Evolutionary conservation across 2,797 vertebrate genomes (phyloP).

Genomic region (Sebastes jordani): DNA sequence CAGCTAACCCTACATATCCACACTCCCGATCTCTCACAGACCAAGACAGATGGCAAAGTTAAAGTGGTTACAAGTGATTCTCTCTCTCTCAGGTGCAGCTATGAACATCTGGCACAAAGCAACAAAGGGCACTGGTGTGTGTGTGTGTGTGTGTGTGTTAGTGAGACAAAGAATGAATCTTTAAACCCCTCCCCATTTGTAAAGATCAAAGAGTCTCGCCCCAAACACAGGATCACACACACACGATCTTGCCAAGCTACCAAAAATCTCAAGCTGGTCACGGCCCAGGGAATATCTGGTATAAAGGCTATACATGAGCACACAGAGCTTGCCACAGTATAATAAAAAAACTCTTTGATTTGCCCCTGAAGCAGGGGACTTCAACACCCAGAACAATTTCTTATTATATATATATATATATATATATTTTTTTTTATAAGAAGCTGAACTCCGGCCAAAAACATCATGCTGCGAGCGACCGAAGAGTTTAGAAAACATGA

Average conservation of each 20-base stretch:
- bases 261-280: conserved; percentile 25
- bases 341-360: conserved; percentile 32
- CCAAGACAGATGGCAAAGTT: neutral
- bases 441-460: conserved; percentile 61
- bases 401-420: neutral
- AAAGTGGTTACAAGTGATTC: neutral
- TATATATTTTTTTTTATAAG: conserved; percentile 8
- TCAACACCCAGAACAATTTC: conserved; percentile 35
- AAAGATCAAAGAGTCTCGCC: conserved; percentile 58
- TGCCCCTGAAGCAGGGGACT: conserved; percentile 21
- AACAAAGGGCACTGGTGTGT: conserved; percentile 1
- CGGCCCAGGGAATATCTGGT: conserved; percentile 1
- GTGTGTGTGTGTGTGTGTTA: neutral
- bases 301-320: conserved; percentile 16
- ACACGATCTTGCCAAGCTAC: conserved; percentile 29
- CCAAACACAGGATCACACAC: conserved; percentile 54
- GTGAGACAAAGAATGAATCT: conserved; percentile 41
- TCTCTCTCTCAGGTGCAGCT: conserved; percentile 29
- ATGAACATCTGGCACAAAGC: conserved; percentile 47
- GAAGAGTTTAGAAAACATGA: conserved; percentile 64
- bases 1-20: neutral
- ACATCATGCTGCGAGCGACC: conserved; percentile 54
- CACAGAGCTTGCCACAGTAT: neutral
- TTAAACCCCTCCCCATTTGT: conserved; percentile 52
- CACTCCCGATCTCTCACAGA: neutral